Conservation (phyloP, 2,113 vertebrate genomes). For the Hoplias malabaricus region DNA sequence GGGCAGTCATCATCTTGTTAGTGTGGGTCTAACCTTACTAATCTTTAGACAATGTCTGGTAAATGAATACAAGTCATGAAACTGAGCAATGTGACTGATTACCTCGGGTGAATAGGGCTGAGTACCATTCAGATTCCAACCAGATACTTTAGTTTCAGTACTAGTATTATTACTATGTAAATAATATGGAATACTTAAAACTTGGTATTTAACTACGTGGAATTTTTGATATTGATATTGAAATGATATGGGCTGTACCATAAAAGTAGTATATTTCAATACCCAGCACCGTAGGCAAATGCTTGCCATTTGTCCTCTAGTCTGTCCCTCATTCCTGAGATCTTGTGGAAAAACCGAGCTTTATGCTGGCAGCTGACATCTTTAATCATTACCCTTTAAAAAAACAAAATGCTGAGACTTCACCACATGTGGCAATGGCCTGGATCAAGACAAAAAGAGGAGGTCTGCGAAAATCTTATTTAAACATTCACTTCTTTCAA, state of each 20-base stretch:
- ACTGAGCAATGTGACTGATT: background rate
- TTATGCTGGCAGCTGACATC: slow-evolving; percentile 27
- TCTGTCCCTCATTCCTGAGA: slow-evolving; percentile 1
- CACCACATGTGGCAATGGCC: background rate
- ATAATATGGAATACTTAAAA: too few relatives aligned
- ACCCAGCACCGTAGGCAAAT: too few relatives aligned
- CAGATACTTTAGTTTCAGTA: too few relatives aligned
- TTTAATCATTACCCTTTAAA: slow-evolving; percentile 23
- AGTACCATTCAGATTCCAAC: too few relatives aligned
- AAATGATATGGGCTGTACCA: too few relatives aligned
- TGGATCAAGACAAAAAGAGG: background rate
- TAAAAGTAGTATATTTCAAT: too few relatives aligned
- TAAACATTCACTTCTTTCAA: background rate
- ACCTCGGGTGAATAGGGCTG: too few relatives aligned
- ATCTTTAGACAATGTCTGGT: slow-evolving; percentile 28
- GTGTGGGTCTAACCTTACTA: slow-evolving; percentile 22
- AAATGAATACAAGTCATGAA: slow-evolving; percentile 25
- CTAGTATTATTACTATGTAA: too few relatives aligned
- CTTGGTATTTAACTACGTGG: too few relatives aligned
- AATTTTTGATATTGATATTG: too few relatives aligned
- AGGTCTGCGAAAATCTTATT: too few relatives aligned
- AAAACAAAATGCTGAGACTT: slow-evolving; percentile 20
- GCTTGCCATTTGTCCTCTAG: slow-evolving; percentile 8
- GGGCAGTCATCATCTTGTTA: background rate
- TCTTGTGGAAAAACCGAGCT: slow-evolving; percentile 5